A percentile compares a stretch with the other conserved stretches of the same genome.
These are phyloP conservation scores for Chionodraco myersi DNA, from an alignment of 2,113 vertebrate genomes.

Conservation along the genomic window DNA sequence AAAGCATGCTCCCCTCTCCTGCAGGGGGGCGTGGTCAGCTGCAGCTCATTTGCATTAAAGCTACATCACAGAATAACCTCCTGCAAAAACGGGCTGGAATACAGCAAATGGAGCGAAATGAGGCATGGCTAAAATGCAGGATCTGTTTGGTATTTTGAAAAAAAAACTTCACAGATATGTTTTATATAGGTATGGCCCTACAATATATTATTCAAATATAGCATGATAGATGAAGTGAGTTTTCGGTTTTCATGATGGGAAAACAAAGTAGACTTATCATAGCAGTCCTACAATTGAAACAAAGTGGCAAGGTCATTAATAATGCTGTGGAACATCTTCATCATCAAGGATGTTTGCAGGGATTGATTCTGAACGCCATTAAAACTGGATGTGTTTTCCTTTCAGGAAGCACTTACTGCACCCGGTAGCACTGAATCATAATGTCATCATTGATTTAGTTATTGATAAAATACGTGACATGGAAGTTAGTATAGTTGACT, in stretches of 20 bases:
- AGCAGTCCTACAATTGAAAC: neutral
- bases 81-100: no score
- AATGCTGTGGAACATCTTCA: neutral
- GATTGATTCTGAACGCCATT: slow-evolving; percentile 16
- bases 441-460: neutral
- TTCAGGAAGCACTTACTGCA: slow-evolving; percentile 33
- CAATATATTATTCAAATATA: no score
- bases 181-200: no score
- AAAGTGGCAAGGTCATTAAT: neutral
- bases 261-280: neutral
- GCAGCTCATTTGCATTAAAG: no score
- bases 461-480: neutral
- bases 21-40: no score
- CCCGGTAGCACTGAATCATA: neutral
- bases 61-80: no score
- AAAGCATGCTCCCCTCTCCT: no score
- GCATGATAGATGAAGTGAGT: neutral
- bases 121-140: no score
- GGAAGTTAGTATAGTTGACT: neutral
- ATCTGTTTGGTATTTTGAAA: no score
- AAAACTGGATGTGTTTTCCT: neutral
- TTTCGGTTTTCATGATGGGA: neutral
- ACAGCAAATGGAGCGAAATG: no score
- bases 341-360: slow-evolving; percentile 8
- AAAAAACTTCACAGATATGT: no score